Evolutionary conservation across 2,888 invertebrate genomes (phyloP).

Genomic region (Pecten maximus): DNA sequence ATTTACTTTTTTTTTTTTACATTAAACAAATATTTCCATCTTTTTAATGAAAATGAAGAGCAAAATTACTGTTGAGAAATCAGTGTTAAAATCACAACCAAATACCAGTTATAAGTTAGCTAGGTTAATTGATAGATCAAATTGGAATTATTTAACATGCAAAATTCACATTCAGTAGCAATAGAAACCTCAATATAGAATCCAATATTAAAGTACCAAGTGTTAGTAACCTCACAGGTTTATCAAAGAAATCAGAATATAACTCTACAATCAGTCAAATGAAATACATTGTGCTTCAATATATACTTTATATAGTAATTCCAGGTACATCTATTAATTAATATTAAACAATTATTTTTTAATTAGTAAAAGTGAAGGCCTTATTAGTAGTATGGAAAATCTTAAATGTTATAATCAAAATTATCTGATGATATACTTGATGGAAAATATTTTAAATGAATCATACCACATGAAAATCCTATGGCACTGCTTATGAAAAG

Average conservation of each 20-base stretch:
- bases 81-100: neutral
- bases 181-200: too few species aligned
- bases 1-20: neutral
- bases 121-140: neutral
- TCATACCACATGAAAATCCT: neutral
- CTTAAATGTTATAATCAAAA: neutral
- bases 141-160: neutral
- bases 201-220: too few species aligned
- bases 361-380: too few species aligned
- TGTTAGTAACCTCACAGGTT: too few species aligned
- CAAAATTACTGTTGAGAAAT: neutral
- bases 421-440: neutral
- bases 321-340: too few species aligned
- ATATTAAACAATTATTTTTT: too few species aligned
- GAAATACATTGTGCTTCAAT: too few species aligned
- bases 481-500: neutral
- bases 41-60: neutral
- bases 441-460: neutral
- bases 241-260: too few species aligned
- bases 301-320: too few species aligned
- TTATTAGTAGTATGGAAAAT: neutral
- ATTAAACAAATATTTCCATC: neutral
- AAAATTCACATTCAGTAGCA: neutral
- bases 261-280: too few species aligned
- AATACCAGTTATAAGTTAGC: neutral